Base-by-base conservation (phyloP, 1,140 invertebrate genomes). In the Lethrus apterus region DNA sequence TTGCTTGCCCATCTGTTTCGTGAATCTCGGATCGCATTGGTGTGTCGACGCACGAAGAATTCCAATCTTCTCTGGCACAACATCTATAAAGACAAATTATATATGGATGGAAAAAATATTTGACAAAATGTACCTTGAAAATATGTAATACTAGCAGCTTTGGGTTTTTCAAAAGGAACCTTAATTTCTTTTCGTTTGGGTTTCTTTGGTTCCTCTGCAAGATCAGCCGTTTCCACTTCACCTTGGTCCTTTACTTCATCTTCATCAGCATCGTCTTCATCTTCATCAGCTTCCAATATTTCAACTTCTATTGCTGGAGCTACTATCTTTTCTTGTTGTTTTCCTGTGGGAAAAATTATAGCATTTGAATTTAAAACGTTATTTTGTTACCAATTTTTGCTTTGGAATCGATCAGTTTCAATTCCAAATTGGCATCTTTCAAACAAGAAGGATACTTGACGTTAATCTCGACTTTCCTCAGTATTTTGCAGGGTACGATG, bases 1-100 rank as follows among this genome's bases (percentile, higher is more conserved):
- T 46, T 64, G 60, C 21, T 55, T 45, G 1, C 62, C 62, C 8
- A 29, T 30, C 24, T 55, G 59, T 41, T 54, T 57, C 1, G 55
- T 53, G 36, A 63, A 64, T 17, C 50, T 56, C 1, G 52, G 52
- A 36, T 62, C 55, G 4, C 51, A 45, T 44, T 66, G 62, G 32
- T 53, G 55, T 1, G 54, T 60, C 1, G 48, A 50, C 2, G 49
- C 64, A 11, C 57, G 29, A 14, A 66, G 26, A 19, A 66, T 63
- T 1, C 58, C 59, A 11, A 53, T 51, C 29, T 38, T 48, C 11
- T 26, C 11, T 14, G 29, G 35, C 13, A 44, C 43, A 11, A 58
- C 14, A 35, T 60, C 56, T 59, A 43, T 3, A 52, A 43, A 38
- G 41, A 38, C 20, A 50, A 44, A 13, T 45, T 18, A 34, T 35